phyloP scores from a whole-genome alignment of 2,888 invertebrate species.

The Apeira syringaria region DNA sequence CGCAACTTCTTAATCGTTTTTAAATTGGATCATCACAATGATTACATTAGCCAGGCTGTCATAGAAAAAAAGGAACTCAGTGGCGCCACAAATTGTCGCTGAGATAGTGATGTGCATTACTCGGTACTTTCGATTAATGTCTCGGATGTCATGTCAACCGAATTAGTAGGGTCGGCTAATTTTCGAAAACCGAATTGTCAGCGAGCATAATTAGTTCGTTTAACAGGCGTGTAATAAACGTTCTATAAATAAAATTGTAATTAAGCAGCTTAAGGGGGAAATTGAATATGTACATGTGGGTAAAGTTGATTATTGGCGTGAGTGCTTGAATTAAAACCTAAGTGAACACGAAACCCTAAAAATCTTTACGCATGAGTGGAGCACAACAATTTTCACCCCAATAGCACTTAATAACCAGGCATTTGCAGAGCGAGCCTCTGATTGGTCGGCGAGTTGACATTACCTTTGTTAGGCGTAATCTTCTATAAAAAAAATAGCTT shows the following conservation, averaged over 20 bases:
- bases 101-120: slow-evolving; percentile 44
- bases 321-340: too few relatives aligned
- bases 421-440: too few relatives aligned
- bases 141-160: slow-evolving; percentile 45
- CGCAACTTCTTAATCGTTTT: neutral
- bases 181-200: slow-evolving; percentile 52
- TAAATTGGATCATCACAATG: neutral
- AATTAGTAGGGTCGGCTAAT: slow-evolving; percentile 53
- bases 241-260: slow-evolving; percentile 32
- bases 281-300: too few relatives aligned
- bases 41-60: slow-evolving; percentile 39
- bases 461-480: too few relatives aligned
- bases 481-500: too few relatives aligned
- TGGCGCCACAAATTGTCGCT: slow-evolving; percentile 54
- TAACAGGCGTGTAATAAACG: slow-evolving; percentile 34
- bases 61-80: slow-evolving; percentile 40
- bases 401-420: too few relatives aligned
- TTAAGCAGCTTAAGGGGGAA: slow-evolving; percentile 12
- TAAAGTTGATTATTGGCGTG: too few relatives aligned
- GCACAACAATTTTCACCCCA: too few relatives aligned
- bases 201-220: slow-evolving; percentile 52
- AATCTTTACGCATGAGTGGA: too few relatives aligned
- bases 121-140: slow-evolving; percentile 45
- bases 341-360: too few relatives aligned
- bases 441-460: too few relatives aligned